Base-by-base conservation (phyloP, 2,113 vertebrate species). In the Callithrix jacchus region DNA sequence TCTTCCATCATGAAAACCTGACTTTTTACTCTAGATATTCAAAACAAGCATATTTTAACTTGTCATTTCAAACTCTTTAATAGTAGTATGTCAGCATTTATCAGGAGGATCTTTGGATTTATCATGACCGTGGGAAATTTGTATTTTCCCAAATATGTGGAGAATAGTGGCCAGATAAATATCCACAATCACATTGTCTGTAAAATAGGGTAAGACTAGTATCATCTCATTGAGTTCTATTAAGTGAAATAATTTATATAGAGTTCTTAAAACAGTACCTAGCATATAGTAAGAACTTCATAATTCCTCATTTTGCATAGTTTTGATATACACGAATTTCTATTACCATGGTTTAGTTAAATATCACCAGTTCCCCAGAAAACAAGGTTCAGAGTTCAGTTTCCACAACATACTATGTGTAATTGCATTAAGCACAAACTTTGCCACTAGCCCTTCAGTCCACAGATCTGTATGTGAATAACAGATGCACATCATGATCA, bases 191-290 rank as follows among this genome's bases (percentile, higher is more conserved):
- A 83, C 11, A 37, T 5, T 35, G 0, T 71, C 68, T 92, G 30
- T 88, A 95, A 93, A 91, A 64, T 89, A 8, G 56, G 7, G 13
- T 66, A 47, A 84, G 35, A 45, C 2, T 64, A 56, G n/a, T 64
- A 70, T 42, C 20, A 20, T 86, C 27, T 42, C 16, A 40, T 13
- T 61, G 2, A 5, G 5, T 56, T 58, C n/a, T 74, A 4, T 13
- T 85, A 89, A 87, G 30, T 82, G 27, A 85, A 85, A 54, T 40
- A 52, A 93, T 79, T 45, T 5, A 23, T 40, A 40, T 6, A 42
- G 49, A 56, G 92, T 45, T 95, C 30, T 95, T 87, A 35, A 93
- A 70, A 96, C 71, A 80, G 16, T 64, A 42, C 27, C 30, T 91
- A 14, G 17, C 18, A 58, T 37, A 13, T 70, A 71, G 35, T 23